phyloP scores from a whole-genome alignment of 2,113 vertebrate species.

The Prinia subflava region DNA sequence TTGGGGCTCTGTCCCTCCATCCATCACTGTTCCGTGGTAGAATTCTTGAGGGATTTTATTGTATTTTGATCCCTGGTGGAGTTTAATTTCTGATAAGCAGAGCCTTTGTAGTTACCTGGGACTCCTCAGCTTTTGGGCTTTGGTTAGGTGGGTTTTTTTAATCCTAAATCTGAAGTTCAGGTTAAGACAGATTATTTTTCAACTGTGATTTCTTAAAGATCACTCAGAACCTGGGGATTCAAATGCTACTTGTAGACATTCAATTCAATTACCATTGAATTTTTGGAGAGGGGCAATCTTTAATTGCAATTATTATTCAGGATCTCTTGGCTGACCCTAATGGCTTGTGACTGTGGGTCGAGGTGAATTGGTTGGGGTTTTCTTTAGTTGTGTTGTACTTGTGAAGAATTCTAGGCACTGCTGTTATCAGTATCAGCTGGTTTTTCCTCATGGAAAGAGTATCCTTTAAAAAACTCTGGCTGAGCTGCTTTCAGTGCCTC shows the following conservation, averaged over 20 bases:
- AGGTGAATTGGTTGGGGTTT: background rate
- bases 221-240: background rate
- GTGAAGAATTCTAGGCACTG: background rate
- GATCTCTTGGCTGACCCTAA: background rate
- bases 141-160: background rate
- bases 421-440: background rate
- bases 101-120: background rate
- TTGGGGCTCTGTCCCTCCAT: background rate
- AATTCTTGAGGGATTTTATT: background rate
- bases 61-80: background rate
- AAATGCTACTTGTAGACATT: background rate
- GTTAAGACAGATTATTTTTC: background rate
- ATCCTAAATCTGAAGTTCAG: background rate
- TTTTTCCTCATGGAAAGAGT: background rate
- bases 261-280: rapidly evolving
- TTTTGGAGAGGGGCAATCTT: background rate
- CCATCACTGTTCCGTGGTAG: rapidly evolving
- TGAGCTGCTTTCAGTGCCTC: background rate
- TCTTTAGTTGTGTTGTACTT: background rate
- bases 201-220: background rate
- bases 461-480: background rate
- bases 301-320: background rate
- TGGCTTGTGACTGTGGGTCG: background rate
- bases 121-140: background rate
- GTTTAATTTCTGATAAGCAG: background rate